Base-by-base conservation (phyloP, 1,140 invertebrate genomes). In the Amyelois transitella region DNA sequence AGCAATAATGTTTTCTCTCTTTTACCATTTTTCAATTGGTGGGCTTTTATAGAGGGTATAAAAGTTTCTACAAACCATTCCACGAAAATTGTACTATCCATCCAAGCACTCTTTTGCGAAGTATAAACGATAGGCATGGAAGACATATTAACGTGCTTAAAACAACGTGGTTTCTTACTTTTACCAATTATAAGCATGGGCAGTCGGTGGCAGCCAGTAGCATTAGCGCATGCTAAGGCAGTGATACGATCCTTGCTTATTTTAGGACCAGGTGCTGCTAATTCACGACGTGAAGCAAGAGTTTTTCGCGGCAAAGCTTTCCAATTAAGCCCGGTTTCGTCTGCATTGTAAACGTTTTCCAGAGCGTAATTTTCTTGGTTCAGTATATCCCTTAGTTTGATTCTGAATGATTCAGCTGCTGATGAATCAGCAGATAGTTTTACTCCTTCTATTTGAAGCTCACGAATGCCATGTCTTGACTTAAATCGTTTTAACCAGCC, bases 261-360 rank as follows among this genome's bases (percentile, higher is more conserved):
- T 66, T 87, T 78, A 48, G 62, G 64, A 55, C 66, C 71, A 58
- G 67, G 66, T 59, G 72, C 73, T 62, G 60, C 50, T 60, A 62
- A 67, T 71, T 87, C 70, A 65, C 64, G 60, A 55, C 55, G 54
- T 21, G 70, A 80, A 52, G 57, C 75, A 47, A 80, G 57, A 51
- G 78, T 66, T 69, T 75, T 83, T 50, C 43, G 55, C 18, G 80
- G 76, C 22, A 88, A 49, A 51, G 61, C 51, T 77, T 83, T 85
- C 62, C 69, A 88, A 64, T 77, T 68, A 24, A 88, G 58, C n/a
- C 76, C 76, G 25, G 71, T 75, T 71, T 86, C 79, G 55, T 86
- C 81, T 50, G 68, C 72, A 66, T 87, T 88, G 61, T 85, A 82
- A 49, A 88, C 43, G 50, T 61, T 55, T 58, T 63, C 55, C 1